Conservation (phyloP, 53 echinoderm and acorn worm genomes). For the Arbacia lixula region DNA sequence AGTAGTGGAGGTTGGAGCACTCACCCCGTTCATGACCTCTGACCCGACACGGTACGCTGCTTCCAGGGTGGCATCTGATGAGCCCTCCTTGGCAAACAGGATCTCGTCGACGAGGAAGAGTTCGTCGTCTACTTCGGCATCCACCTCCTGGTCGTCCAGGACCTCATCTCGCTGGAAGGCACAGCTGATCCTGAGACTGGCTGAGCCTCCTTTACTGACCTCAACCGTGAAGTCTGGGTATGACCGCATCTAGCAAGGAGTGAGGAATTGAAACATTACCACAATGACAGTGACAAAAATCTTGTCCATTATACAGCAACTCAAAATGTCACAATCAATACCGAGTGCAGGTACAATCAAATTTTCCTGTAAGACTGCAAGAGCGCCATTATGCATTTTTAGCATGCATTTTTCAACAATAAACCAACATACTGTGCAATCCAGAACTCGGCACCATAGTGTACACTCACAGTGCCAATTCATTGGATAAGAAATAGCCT, state of each 20-base stretch:
- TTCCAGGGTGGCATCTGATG: constrained; percentile 38
- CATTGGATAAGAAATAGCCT: no score
- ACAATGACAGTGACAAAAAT: no score
- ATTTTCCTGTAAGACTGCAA: neutral
- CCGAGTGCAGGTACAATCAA: no score
- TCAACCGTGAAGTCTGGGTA: constrained; percentile 93
- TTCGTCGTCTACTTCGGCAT: constrained; percentile 56
- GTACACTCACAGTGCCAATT: no score
- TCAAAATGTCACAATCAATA: no score
- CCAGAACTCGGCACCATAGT: no score
- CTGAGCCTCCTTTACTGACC: constrained; percentile 66
- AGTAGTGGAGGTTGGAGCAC: no score
- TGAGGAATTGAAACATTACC: no score
- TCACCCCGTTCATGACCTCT: constrained; percentile 97
- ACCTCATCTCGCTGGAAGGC: constrained; percentile 76
- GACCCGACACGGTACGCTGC: constrained; percentile 83
- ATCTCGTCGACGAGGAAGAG: constrained; percentile 92
- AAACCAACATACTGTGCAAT: no score
- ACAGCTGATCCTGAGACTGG: constrained; percentile 37
- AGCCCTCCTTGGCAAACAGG: constrained; percentile 60
- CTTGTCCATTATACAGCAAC: no score
- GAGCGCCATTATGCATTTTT: neutral
- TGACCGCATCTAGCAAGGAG: constrained; percentile 67
- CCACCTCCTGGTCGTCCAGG: constrained; percentile 66
- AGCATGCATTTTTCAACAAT: no score